phyloP scores from a whole-genome alignment of 2,113 vertebrate species.

The Zapus hudsonius region DNA sequence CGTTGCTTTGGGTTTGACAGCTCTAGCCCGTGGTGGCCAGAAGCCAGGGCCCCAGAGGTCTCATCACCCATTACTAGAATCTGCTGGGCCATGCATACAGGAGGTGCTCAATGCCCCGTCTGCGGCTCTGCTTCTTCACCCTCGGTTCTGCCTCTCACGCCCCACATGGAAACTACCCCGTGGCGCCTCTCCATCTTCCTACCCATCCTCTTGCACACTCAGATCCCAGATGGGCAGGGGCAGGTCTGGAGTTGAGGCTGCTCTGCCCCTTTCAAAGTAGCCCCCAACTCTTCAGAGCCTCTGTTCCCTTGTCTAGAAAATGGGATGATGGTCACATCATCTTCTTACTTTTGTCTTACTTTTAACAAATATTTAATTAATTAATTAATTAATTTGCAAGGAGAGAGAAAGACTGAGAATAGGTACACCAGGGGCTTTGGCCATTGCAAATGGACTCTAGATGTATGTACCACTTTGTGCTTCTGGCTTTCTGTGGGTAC shows the following conservation, averaged over 20 bases:
- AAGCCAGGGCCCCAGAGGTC: not conserved
- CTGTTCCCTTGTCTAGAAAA: not conserved
- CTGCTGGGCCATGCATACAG: not conserved
- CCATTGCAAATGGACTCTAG: too few relatives aligned
- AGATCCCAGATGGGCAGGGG: accelerated
- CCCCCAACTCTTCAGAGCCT: not conserved
- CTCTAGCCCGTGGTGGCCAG: not conserved
- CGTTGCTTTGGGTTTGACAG: too few relatives aligned
- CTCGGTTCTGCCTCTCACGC: not conserved
- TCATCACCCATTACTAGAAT: not conserved
- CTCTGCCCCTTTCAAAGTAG: not conserved
- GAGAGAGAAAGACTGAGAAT: too few relatives aligned
- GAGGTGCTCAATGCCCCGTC: not conserved
- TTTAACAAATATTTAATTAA: too few relatives aligned
- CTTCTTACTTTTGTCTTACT: not conserved
- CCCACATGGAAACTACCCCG: not conserved
- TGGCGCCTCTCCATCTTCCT: not conserved
- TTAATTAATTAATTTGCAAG: too few relatives aligned
- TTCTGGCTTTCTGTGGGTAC: too few relatives aligned
- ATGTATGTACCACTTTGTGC: too few relatives aligned
- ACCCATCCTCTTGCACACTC: accelerated
- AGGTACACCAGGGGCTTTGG: too few relatives aligned
- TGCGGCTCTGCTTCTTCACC: not conserved
- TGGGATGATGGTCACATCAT: not conserved
- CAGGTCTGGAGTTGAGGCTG: not conserved